Percentiles rank a stretch among this genome's conserved stretches.
Conservation (phyloP, 2,888 invertebrate species). For the Oscheius sp. region DNA sequence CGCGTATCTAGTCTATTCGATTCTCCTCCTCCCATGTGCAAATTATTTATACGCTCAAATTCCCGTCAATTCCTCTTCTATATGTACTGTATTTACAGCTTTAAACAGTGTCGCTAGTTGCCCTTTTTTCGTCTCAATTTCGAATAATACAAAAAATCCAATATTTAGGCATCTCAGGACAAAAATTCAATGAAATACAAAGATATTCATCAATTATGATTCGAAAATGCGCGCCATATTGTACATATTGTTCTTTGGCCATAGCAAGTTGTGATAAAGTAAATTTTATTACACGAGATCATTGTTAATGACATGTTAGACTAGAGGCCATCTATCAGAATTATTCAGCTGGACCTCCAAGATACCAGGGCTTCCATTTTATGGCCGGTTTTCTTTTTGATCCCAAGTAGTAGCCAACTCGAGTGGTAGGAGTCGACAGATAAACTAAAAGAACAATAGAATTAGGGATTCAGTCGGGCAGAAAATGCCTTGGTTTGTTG, state of each 20-base stretch:
- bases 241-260: slow-evolving; percentile 16
- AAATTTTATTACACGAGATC: slow-evolving; percentile 33
- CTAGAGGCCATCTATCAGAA: neutral
- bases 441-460: too few relatives aligned
- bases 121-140: slow-evolving; percentile 1
- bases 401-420: neutral
- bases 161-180: slow-evolving; percentile 33
- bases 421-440: neutral
- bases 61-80: neutral
- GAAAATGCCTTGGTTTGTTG: too few relatives aligned
- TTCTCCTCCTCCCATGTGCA: neutral
- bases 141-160: neutral
- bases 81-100: slow-evolving; percentile 7
- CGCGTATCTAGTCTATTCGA: slow-evolving; percentile 13
- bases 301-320: slow-evolving; percentile 19
- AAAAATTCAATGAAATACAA: slow-evolving; percentile 20
- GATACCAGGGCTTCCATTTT: slow-evolving; percentile 62
- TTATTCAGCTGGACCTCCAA: slow-evolving; percentile 37
- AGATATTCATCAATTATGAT: too few relatives aligned
- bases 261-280: slow-evolving; percentile 20
- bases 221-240: neutral
- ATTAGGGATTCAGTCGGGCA: too few relatives aligned
- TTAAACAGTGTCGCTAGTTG: slow-evolving; percentile 16
- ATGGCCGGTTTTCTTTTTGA: slow-evolving; percentile 20
- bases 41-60: slow-evolving; percentile 19